Conservation (phyloP, 30 jellyfish, hydroid and myxozoan genomes). For the Aurelia sp. region DNA sequence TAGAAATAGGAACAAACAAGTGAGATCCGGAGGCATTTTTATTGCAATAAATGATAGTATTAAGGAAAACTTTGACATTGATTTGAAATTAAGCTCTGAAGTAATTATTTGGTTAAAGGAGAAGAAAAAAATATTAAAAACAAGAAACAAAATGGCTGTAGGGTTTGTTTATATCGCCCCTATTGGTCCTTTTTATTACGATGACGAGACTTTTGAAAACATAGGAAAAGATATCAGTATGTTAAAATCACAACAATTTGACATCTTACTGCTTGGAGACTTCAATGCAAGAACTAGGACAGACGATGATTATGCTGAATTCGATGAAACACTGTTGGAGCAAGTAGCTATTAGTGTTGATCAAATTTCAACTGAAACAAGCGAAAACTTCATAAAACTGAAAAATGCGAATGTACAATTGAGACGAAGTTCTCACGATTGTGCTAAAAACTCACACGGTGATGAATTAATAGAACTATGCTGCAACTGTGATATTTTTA, state of each 20-base stretch:
- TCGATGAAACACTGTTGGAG: slow-evolving; percentile 1
- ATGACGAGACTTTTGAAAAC: not conserved
- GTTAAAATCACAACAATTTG: not conserved
- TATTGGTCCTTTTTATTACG: not conserved
- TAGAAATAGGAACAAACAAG: not conserved
- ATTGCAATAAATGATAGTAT: slow-evolving; percentile 9
- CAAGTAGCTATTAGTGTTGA: not conserved
- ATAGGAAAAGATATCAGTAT: not conserved
- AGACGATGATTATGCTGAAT: not conserved
- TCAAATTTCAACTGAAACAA: not conserved
- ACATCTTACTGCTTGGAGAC: not conserved
- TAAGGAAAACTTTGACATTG: not conserved
- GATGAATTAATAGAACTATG: no score
- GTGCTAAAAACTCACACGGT: no score
- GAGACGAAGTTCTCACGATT: no score
- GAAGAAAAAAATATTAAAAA: not conserved
- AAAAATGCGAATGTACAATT: no score
- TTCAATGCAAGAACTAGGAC: slow-evolving; percentile 16
- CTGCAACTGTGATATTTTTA: slow-evolving; percentile 13
- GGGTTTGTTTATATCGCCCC: slow-evolving; percentile 11
- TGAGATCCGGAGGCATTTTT: slow-evolving; percentile 13
- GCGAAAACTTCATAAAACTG: not conserved
- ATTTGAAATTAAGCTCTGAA: not conserved
- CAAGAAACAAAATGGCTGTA: not conserved
- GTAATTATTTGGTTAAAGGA: slow-evolving; percentile 6